Conservation (phyloP, 1,140 invertebrate species). For the Leptopilina boulardi region DNA sequence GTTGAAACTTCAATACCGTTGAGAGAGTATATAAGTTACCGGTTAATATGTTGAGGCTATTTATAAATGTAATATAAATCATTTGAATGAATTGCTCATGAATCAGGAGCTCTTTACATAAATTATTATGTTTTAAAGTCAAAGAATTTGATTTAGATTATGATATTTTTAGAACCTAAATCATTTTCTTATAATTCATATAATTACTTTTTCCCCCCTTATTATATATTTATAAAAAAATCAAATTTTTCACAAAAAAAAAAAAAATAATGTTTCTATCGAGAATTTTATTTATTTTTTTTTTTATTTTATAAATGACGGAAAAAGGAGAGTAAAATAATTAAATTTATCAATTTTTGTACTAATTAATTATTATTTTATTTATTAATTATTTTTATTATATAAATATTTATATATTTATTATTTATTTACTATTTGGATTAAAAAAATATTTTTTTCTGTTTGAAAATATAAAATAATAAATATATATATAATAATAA, state of each 20-base stretch:
- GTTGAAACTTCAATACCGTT: not conserved
- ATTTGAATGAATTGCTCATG: not conserved
- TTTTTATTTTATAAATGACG: no score
- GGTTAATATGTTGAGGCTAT: not conserved
- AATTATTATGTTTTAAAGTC: not conserved
- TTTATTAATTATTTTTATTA: no score
- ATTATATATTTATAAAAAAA: not conserved
- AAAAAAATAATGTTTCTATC: no score
- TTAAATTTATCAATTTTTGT: no score
- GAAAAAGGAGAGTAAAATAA: no score
- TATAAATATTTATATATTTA: no score
- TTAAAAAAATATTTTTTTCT: no score
- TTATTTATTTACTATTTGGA: no score
- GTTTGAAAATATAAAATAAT: no score
- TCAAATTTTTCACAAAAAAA: no score
- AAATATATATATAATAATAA: not conserved
- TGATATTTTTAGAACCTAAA: not conserved
- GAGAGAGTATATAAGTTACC: not conserved
- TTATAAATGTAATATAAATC: conserved; percentile 14
- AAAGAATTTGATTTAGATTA: not conserved
- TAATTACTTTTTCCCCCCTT: not conserved
- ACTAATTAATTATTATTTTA: no score
- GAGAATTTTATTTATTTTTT: no score
- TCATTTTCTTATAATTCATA: not conserved
- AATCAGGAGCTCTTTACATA: conserved; percentile 10